Evolutionary conservation across 2,888 invertebrate genomes (phyloP).

Genomic region (Eristalis intricaria): DNA sequence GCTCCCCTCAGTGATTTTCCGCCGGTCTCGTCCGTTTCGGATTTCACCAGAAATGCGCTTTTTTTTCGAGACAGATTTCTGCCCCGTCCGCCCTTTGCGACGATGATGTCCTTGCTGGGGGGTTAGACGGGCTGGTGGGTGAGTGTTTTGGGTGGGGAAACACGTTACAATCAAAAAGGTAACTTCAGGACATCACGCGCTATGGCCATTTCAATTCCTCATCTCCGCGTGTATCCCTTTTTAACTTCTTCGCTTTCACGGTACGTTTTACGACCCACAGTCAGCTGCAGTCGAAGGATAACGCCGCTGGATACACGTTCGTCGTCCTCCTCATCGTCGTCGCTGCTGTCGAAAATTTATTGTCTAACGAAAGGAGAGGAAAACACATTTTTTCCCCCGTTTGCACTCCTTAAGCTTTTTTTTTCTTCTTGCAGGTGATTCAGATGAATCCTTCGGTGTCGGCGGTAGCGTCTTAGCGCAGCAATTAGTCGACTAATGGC

Average conservation of each 20-base stretch:
- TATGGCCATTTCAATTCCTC: conserved; percentile 63
- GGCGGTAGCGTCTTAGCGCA: conserved; percentile 46
- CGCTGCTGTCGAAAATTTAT: conserved; percentile 58
- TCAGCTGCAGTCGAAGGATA: conserved; percentile 43
- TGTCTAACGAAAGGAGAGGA: conserved; percentile 2
- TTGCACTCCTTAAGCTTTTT: background rate
- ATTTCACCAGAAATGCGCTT: background rate
- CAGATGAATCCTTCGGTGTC: conserved; percentile 45
- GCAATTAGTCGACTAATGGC: conserved; percentile 69
- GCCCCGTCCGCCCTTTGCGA: too few species aligned
- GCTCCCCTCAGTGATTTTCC: conserved; percentile 27
- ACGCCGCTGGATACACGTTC: conserved; percentile 36
- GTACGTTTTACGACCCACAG: conserved; percentile 43
- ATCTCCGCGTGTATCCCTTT: conserved; percentile 38
- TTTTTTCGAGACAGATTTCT: conserved; percentile 2
- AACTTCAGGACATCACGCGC: conserved; percentile 65
- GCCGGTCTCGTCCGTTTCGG: background rate
- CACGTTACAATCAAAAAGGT: conserved; percentile 52
- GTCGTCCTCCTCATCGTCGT: background rate
- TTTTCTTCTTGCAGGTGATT: background rate
- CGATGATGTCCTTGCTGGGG: conserved; percentile 25
- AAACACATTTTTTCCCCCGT: background rate
- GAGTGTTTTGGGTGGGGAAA: background rate
- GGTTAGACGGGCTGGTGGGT: conserved; percentile 30
- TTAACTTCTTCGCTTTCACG: conserved; percentile 51